phyloP scores from a whole-genome alignment of 2,113 vertebrate species.

The Mirounga angustirostris region DNA sequence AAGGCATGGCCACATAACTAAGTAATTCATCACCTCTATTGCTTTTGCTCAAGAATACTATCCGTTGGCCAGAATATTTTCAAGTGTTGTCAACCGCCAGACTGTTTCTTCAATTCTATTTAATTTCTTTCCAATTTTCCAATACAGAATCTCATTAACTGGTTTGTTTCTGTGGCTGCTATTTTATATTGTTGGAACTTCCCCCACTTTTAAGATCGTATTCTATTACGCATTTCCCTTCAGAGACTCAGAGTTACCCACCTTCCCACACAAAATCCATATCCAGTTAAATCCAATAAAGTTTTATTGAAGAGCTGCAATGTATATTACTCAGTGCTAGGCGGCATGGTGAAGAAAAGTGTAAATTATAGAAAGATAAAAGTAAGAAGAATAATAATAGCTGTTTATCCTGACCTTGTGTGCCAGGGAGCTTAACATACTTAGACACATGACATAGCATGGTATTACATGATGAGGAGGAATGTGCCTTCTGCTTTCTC shows the following conservation, averaged over 20 bases:
- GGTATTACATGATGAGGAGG: neutral
- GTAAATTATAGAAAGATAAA: neutral
- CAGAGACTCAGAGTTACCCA: neutral
- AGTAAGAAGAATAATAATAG: neutral
- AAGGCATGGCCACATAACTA: neutral
- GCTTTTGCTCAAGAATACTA: neutral
- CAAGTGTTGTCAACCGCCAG: neutral
- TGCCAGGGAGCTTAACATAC: neutral
- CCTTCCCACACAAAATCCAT: neutral
- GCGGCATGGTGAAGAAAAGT: neutral
- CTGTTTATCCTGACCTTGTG: neutral
- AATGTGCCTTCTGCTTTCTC: neutral
- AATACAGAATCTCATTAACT: slow-evolving; percentile 32
- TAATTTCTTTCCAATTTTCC: slow-evolving; percentile 46
- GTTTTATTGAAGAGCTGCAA: neutral
- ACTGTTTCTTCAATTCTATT: neutral
- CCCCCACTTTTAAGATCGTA: slow-evolving; percentile 1
- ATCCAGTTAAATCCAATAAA: neutral
- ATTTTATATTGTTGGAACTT: neutral
- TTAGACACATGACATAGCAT: too few species aligned
- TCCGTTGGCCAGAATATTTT: neutral
- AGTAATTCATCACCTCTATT: neutral
- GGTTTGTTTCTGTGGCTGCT: neutral
- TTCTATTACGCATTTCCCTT: neutral
- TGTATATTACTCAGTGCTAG: neutral